Evolutionary conservation across 2,888 invertebrate species (phyloP), one percentile per base, ranked within the genome.

Genomic region (Macrophya annulata): DNA sequence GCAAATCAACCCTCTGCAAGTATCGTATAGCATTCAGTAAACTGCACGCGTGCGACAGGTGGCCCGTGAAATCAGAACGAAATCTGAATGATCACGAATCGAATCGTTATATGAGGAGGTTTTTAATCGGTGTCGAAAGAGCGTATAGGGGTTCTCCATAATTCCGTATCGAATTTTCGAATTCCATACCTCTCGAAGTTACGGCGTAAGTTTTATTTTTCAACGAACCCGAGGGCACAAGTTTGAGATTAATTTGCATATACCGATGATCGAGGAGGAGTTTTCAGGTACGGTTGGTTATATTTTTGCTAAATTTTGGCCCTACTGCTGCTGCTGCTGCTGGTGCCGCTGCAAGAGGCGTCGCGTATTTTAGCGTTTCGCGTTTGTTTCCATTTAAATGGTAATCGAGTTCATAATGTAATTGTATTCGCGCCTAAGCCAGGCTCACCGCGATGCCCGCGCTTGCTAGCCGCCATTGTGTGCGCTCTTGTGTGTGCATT

Each of bases 351-450:
- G 25, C 4, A 25, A 12, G 59, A 86, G 86, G 87, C 86, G 87
- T 87, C 88, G 89, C 91, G 91, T 91, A 91, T 93, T 93, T 92
- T 92, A 92, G 92, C 93, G 91, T 92, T 92, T 92, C 92, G 91
- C 92, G 93, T 93, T 93, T 93, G 93, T 93, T 93, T 93, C 93
- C 93, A 93, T 93, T 93, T 93, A 93, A 93, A 93, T 93, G 93
- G 93, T 93, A 93, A 93, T 93, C 93, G 93, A 92, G 93, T 93
- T 92, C 92, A 93, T 92, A 93, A 93, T 93, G 93, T 93, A 93
- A 93, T 93, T 93, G 93, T 93, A 93, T 93, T 93, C 93, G 91
- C 90, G 90, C 90, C 91, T 93, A 92, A 93, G 93, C 93, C 91
- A 86, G 91, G 90, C 92, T 91, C 92, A 91, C 90, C 91, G 89